These are phyloP conservation scores for Planiliza haematocheilus DNA, from an alignment of 2,113 vertebrate genomes.

Conservation along the genomic window DNA sequence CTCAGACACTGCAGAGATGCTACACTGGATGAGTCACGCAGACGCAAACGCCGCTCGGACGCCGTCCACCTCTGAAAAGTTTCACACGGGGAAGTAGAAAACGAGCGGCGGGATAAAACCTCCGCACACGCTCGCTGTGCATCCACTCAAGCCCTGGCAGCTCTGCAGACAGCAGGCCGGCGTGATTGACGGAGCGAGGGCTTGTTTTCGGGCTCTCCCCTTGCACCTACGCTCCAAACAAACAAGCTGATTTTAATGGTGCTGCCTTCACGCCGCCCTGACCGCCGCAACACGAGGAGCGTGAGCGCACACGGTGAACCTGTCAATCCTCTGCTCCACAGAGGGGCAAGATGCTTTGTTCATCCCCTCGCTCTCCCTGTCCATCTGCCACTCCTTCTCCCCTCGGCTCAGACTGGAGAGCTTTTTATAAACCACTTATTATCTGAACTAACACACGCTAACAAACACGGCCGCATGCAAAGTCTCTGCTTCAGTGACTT, in stretches of 20 bases:
- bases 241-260: constrained; percentile 63
- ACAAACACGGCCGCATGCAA: constrained; percentile 26
- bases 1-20: constrained; percentile 82
- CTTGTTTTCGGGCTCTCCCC: constrained; percentile 47
- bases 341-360: constrained; percentile 46
- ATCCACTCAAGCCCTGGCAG: constrained; percentile 18
- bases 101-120: background rate
- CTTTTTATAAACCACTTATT: constrained; percentile 28
- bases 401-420: constrained; percentile 42
- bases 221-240: constrained; percentile 37
- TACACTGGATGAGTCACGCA: constrained; percentile 76
- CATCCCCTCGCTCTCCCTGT: constrained; percentile 45
- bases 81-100: background rate
- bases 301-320: constrained; percentile 45
- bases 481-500: constrained; percentile 29
- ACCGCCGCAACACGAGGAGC: constrained; percentile 41
- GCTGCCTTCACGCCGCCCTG: constrained; percentile 51
- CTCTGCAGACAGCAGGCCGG: constrained; percentile 8
- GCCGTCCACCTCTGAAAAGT: constrained; percentile 45
- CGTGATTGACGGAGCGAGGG: constrained; percentile 34
- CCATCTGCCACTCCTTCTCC: constrained; percentile 66
- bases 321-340: constrained; percentile 65
- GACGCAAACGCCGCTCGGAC: constrained; percentile 24
- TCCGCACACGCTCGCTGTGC: background rate
- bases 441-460: background rate